Evolutionary conservation across 2,113 vertebrate species (phyloP).

Genomic region (Heteronetta atricapilla): DNA sequence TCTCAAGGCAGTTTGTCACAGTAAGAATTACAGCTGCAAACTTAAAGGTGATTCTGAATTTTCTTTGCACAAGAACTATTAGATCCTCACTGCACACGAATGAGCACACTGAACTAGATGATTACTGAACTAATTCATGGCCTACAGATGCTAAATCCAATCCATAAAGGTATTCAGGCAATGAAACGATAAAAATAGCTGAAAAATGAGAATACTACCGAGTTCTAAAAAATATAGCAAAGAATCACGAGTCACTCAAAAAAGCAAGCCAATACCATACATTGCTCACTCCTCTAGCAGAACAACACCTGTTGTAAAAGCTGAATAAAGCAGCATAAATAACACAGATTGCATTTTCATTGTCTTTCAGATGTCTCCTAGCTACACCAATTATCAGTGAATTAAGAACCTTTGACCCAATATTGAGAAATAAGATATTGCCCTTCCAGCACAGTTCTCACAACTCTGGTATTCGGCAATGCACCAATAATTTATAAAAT

Average conservation of each 20-base stretch:
- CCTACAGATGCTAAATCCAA: neutral
- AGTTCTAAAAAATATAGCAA: neutral
- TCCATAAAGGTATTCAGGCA: neutral
- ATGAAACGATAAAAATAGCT: neutral
- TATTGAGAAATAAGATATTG: neutral
- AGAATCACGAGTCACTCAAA: neutral
- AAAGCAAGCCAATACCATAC: neutral
- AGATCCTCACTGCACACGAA: neutral
- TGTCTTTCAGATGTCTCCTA: neutral
- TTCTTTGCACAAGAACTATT: neutral
- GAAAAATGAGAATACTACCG: neutral
- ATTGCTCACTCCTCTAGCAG: neutral
- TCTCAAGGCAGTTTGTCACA: neutral
- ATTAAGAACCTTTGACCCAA: neutral
- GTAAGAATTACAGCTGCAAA: neutral
- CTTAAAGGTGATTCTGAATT: neutral
- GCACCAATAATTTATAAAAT: neutral
- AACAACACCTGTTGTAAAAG: neutral
- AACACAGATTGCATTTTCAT: neutral
- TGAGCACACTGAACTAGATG: neutral
- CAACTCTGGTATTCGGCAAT: neutral
- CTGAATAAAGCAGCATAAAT: neutral
- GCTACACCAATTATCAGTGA: neutral
- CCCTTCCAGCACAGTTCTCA: fast-evolving
- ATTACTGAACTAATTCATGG: neutral